Conservation (phyloP, 2,888 invertebrate genomes). For the Cyaniris semiargus region DNA sequence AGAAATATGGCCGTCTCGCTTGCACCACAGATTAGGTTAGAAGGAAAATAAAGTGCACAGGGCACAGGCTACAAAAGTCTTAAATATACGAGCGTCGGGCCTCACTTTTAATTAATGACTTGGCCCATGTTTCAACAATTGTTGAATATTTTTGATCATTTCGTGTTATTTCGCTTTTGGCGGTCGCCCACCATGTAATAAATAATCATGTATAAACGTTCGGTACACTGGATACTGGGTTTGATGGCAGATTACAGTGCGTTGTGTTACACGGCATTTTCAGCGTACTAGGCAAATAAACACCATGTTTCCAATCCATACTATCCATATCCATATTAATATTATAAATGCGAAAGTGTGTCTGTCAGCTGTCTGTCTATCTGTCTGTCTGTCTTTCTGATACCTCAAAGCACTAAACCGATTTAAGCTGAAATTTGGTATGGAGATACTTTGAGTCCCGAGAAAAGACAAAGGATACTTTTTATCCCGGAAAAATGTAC, state of each 20-base stretch:
- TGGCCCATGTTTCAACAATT: constrained; percentile 47
- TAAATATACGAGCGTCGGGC: constrained; percentile 54
- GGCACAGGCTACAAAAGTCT: constrained; percentile 59
- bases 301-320: background rate
- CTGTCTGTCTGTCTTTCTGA: too few species aligned
- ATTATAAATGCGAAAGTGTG: too few species aligned
- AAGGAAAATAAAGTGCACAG: constrained; percentile 70
- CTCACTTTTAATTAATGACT: constrained; percentile 39
- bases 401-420: too few species aligned
- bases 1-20: constrained; percentile 43
- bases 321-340: too few species aligned
- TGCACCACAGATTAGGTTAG: constrained; percentile 56
- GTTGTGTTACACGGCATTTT: background rate
- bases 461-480: too few species aligned
- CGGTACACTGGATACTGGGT: background rate
- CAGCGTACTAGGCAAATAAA: background rate
- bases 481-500: too few species aligned
- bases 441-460: too few species aligned
- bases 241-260: constrained; percentile 12
- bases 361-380: too few species aligned
- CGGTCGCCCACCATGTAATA: constrained; percentile 4
- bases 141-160: constrained; percentile 11
- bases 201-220: constrained; percentile 2
- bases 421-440: too few species aligned
- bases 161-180: constrained; percentile 19